phyloP scores from a whole-genome alignment of 1,140 invertebrate species.

The Tetramorium simillimum region DNA sequence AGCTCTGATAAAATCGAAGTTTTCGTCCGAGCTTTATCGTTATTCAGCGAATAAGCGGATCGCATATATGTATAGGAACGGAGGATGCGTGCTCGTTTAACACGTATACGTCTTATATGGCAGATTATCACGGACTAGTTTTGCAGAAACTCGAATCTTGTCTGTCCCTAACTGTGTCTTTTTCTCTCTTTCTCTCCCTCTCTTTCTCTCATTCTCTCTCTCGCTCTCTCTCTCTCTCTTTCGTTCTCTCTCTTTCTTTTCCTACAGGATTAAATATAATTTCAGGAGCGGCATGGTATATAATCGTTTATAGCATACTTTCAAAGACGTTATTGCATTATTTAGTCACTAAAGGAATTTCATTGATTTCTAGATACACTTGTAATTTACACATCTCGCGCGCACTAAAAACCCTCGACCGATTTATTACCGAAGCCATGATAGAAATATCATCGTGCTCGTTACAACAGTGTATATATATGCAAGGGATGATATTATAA shows the following conservation, averaged over 20 bases:
- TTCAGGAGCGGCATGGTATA: constrained; percentile 61
- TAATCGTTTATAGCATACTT: constrained; percentile 71
- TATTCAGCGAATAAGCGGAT: constrained; percentile 56
- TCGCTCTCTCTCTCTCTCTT: not conserved
- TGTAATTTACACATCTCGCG: constrained; percentile 69
- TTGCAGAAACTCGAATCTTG: constrained; percentile 59
- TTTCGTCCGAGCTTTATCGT: constrained; percentile 50
- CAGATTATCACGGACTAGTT: constrained; percentile 77
- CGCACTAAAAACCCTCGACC: constrained; percentile 24
- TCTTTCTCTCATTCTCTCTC: constrained; percentile 4
- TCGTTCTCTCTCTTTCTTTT: not conserved
- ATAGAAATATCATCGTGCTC: constrained; percentile 48
- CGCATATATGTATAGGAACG: constrained; percentile 60
- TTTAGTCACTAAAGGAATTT: constrained; percentile 68
- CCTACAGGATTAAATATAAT: constrained; percentile 59
- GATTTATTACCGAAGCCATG: not conserved
- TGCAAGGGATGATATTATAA: constrained; percentile 39
- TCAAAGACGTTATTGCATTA: constrained; percentile 73
- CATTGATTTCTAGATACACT: constrained; percentile 64
- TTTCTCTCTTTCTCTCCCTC: not conserved
- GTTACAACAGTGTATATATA: constrained; percentile 37
- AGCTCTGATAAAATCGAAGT: constrained; percentile 49
- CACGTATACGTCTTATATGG: constrained; percentile 75
- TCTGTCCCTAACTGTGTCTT: constrained; percentile 24
- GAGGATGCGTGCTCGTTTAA: constrained; percentile 72